Evolutionary conservation across 2,888 invertebrate species (phyloP), one percentile per base, ranked within the genome.

Genomic region (Belgica antarctica): DNA sequence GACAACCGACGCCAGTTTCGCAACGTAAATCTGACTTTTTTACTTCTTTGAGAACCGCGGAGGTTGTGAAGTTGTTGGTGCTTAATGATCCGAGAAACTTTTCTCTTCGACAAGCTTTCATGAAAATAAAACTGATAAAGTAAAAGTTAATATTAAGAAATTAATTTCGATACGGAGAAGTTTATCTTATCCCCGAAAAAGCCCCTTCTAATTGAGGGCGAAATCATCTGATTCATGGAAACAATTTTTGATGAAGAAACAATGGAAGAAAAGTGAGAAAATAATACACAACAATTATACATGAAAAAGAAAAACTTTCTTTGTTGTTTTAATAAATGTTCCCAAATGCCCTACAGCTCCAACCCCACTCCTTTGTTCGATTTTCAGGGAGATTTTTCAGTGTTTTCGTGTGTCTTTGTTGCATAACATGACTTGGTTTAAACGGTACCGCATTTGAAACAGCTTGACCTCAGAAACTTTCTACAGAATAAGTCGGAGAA

Each of bases 251-350:
- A 52, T 52, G 52, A 52, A 52, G 8, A 7, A 52, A 52, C 7
- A 41, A 52, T 52, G 52, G 22, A 52, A 52, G 7, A n/a, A n/a
- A n/a, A n/a, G n/a, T n/a, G n/a, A n/a, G 52, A 52, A 52, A 41
- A 52, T 52, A 52, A 52, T 52, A 52, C 52, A 52, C 52, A 52
- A 52, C 52, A 52, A 52, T 52, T 52, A 52, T 52, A 52, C 52
- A 52, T 19, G 41, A 41, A 41, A 22, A 52, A 22, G n/a, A n/a
- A n/a, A n/a, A n/a, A 12, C 41, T 2, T 52, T 52, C 22, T 5
- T 52, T 8, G 17, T 52, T 17, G 17, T 52, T 52, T 52, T 52
- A 52, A 52, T 52, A 5, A 31, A 31, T 31, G n/a, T n/a, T 31
- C 5, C 34, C 5, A 31, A 31, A 8, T 52, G 52, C 52, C 41